phyloP scores from a whole-genome alignment of 64 coral and sea anemone genomes.

The Dendronephthya gigantea region DNA sequence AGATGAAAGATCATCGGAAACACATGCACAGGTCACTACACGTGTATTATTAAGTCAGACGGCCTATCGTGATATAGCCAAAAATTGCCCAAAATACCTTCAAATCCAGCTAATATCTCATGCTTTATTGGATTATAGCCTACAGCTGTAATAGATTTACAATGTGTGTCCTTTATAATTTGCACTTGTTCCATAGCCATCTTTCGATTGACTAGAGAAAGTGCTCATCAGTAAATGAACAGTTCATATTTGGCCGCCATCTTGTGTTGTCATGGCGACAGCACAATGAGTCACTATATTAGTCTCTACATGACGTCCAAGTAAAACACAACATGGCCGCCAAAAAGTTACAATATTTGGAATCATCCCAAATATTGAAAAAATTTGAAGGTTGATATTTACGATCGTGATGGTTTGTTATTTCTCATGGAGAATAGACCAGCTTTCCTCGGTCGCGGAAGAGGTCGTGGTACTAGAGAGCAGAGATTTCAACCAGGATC shows the following conservation, averaged over 20 bases:
- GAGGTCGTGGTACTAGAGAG: not conserved
- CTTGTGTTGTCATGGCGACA: constrained; percentile 4
- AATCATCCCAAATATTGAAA: not conserved
- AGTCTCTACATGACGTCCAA: not conserved
- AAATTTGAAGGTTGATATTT: not conserved
- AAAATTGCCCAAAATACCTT: not conserved
- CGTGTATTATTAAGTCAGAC: not conserved
- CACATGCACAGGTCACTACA: no score
- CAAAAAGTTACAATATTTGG: not conserved
- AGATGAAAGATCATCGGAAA: no score
- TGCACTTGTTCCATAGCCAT: constrained; percentile 8
- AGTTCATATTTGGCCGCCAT: not conserved
- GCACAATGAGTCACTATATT: not conserved
- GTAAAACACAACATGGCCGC: not conserved
- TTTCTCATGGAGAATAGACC: not conserved
- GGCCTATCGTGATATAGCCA: not conserved
- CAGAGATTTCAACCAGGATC: not conserved
- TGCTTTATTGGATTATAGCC: constrained; percentile 14
- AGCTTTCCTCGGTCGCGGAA: not conserved
- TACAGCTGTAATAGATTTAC: not conserved
- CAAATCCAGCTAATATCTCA: constrained; percentile 3
- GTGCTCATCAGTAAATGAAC: not conserved
- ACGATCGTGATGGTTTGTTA: not conserved
- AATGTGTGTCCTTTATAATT: not conserved
- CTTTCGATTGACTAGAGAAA: not conserved